A percentile compares a stretch with the other conserved stretches of the same genome.
These are phyloP conservation scores for Trissoscelio sp. DNA, from an alignment of 2,888 invertebrate species.

Conservation along the genomic window DNA sequence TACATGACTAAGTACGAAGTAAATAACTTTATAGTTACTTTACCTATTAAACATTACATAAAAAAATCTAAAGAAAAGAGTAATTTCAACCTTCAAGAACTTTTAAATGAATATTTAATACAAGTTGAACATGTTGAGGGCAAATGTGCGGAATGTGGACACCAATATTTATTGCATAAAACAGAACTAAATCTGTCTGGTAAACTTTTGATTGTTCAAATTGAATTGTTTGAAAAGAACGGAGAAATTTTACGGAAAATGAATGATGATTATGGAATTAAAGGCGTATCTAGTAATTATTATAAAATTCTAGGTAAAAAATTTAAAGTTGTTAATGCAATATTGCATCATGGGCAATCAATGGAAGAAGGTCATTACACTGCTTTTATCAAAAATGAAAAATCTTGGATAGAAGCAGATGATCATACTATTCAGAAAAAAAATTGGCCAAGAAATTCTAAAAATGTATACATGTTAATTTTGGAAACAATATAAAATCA, in stretches of 20 bases:
- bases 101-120: slow-evolving; percentile 13
- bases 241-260: too few relatives aligned
- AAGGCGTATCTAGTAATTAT: too few relatives aligned
- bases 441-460: not conserved
- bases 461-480: too few relatives aligned
- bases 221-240: too few relatives aligned
- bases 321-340: not conserved
- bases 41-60: slow-evolving; percentile 2
- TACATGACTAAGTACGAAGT: slow-evolving; percentile 4
- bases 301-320: not conserved
- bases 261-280: too few relatives aligned
- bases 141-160: slow-evolving; percentile 16
- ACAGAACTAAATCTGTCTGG: too few relatives aligned
- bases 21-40: not conserved
- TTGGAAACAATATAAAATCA: not conserved
- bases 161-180: slow-evolving; percentile 14
- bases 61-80: not conserved
- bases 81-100: not conserved
- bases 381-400: not conserved
- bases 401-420: not conserved
- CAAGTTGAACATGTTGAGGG: slow-evolving; percentile 4
- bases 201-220: too few relatives aligned
- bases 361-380: slow-evolving; percentile 1
- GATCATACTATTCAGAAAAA: not conserved
- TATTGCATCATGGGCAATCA: not conserved